Percentiles rank a stretch among this genome's conserved stretches.
Conservation (phyloP, 2,113 vertebrate species). For the Eupsittula cactorum region DNA sequence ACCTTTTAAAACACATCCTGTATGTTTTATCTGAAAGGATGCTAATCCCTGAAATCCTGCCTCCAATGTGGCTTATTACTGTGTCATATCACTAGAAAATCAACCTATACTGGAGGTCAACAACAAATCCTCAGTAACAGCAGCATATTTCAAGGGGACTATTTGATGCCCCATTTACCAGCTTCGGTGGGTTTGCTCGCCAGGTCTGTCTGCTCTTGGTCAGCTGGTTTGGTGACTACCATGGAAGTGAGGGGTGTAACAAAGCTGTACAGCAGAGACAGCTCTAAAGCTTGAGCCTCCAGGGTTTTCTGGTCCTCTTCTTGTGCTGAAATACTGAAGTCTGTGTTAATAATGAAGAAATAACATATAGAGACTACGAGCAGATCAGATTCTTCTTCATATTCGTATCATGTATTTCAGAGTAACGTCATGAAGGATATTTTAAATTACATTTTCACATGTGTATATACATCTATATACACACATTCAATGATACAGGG, state of each 20-base stretch:
- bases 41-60: neutral
- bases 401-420: neutral
- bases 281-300: constrained; percentile 74
- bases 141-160: neutral
- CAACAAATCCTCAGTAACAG: neutral
- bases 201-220: constrained; percentile 69
- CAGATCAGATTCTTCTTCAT: neutral
- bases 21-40: neutral
- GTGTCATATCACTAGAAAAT: neutral
- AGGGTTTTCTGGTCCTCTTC: constrained; percentile 68
- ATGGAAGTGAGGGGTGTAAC: constrained; percentile 93
- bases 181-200: constrained; percentile 86
- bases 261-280: constrained; percentile 87
- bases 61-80: fast-evolving
- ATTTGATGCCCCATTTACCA: constrained; percentile 30
- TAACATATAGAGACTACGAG: neutral
- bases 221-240: constrained; percentile 87
- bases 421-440: neutral
- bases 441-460: neutral
- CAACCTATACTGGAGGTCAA: neutral
- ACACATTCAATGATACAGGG: neutral
- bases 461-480: neutral
- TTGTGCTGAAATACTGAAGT: constrained; percentile 62
- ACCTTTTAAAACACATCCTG: neutral
- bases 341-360: constrained; percentile 3